Base-by-base conservation (phyloP, 2,888 invertebrate species). In the Cheilosia vulpina region DNA sequence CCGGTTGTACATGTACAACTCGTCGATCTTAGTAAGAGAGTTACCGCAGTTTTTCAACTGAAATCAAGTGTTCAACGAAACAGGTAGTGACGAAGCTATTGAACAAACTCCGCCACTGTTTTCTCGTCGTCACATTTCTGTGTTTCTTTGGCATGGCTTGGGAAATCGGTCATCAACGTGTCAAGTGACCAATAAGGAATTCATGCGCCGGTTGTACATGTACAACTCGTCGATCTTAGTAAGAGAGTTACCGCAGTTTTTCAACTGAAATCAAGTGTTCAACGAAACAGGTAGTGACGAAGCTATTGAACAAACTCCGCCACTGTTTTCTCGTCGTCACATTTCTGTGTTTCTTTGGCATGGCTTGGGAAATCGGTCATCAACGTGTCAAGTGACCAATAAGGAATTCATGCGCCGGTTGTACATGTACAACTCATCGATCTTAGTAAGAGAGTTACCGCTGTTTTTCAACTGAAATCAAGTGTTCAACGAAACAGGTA, bases 91-190 rank as follows among this genome's bases (percentile, higher is more conserved):
- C 17, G 45, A 17, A 47, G n/a, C 17, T 47, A 47, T 47, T 9
- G 9, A n/a, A 1, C n/a, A 2, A 45, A 17, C 45, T 47, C 2
- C 45, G 17, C 45, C 45, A 24, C 53, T 31, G 53, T 53, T 53
- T 53, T 27, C 31, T n/a, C n/a, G 45, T 45, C 45, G 17, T 3
- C 17, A 9, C 45, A 45, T n/a, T 45, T 15, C 45, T 45, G 21
- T 7, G 19, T 83, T 65, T 2, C 4, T 79, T 24, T 83, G 0
- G 73, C 78, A 83, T 58, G 77, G 34, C 78, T 78, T 83, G 83
- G 68, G 68, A 78, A 78, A 83, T 63, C 34, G 27, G 38, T 57
- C 78, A 78, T 73, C 24, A 66, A 27, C 24, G 11, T 19, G 34
- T 11, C 45, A 50, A 60, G 68, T 55, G 73, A 78, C 21, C 68